Evolutionary conservation across 2,113 vertebrate genomes (phyloP).

Genomic region (Arvicanthis niloticus): DNA sequence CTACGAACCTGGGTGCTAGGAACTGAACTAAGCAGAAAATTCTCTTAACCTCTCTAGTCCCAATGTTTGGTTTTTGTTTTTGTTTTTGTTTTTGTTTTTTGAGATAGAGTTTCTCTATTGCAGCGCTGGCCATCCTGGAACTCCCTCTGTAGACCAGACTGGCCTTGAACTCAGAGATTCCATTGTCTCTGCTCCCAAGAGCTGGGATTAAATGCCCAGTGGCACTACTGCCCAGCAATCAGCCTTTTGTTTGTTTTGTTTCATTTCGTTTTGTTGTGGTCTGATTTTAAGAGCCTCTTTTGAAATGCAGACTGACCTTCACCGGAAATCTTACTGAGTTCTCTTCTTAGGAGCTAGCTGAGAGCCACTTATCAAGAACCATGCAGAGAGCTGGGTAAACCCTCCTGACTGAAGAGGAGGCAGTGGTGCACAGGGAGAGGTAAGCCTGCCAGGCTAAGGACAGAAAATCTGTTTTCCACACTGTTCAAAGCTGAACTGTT

Average conservation of each 20-base stretch:
- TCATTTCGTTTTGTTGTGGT: background rate
- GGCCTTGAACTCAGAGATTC: background rate
- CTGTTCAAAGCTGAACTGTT: background rate
- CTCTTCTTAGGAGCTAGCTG: background rate
- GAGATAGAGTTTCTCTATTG: background rate
- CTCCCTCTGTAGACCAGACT: too few relatives aligned
- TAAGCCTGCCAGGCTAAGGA: background rate
- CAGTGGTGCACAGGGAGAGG: background rate
- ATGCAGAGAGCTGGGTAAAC: background rate
- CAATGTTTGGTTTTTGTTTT: background rate
- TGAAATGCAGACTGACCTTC: background rate
- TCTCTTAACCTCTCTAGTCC: background rate
- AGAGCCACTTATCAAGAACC: background rate
- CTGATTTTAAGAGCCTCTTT: background rate
- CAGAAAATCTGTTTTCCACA: background rate
- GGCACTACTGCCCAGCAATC: too few relatives aligned
- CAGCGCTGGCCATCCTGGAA: background rate
- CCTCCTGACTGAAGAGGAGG: background rate
- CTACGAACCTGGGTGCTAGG: too few relatives aligned
- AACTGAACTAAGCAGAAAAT: background rate
- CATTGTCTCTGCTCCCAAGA: background rate
- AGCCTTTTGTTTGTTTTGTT: too few relatives aligned
- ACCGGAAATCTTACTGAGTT: background rate
- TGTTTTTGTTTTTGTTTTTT: background rate
- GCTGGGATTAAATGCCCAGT: background rate